Evolutionary conservation across 1,140 invertebrate species (phyloP).

Genomic region (Cyclina sinensis): DNA sequence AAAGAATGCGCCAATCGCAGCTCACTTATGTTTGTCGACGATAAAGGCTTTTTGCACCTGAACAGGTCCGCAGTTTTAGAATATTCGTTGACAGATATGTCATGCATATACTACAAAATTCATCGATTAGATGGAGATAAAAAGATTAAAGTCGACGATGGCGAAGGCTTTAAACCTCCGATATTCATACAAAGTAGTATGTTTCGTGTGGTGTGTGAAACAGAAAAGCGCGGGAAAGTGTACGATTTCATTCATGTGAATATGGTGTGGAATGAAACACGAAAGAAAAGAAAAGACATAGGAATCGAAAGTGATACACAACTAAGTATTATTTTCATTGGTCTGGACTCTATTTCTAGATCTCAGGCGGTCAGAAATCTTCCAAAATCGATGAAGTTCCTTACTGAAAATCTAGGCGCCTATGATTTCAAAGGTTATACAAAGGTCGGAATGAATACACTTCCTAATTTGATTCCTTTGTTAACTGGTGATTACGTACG

Average conservation of each 20-base stretch:
- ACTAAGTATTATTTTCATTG: constrained; percentile 68
- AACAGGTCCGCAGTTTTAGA: not conserved
- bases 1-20: not conserved
- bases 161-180: constrained; percentile 63
- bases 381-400: constrained; percentile 90
- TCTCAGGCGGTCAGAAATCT: constrained; percentile 94
- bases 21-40: constrained; percentile 6
- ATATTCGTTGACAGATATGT: constrained; percentile 42
- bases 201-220: constrained; percentile 86
- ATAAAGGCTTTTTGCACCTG: not conserved
- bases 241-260: constrained; percentile 74
- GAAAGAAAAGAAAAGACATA: not conserved
- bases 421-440: constrained; percentile 84
- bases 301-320: constrained; percentile 17
- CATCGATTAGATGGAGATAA: constrained; percentile 80
- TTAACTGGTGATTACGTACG: constrained; percentile 67
- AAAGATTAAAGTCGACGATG: constrained; percentile 82
- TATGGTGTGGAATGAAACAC: constrained; percentile 44
- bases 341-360: constrained; percentile 91
- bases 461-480: constrained; percentile 67
- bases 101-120: constrained; percentile 70
- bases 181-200: constrained; percentile 85
- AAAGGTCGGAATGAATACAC: constrained; percentile 78
- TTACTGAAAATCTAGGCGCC: constrained; percentile 84
- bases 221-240: constrained; percentile 78